Percentiles rank a stretch among this genome's conserved stretches.
Conservation (phyloP, 1,140 invertebrate species). For the Oppia nitens region DNA sequence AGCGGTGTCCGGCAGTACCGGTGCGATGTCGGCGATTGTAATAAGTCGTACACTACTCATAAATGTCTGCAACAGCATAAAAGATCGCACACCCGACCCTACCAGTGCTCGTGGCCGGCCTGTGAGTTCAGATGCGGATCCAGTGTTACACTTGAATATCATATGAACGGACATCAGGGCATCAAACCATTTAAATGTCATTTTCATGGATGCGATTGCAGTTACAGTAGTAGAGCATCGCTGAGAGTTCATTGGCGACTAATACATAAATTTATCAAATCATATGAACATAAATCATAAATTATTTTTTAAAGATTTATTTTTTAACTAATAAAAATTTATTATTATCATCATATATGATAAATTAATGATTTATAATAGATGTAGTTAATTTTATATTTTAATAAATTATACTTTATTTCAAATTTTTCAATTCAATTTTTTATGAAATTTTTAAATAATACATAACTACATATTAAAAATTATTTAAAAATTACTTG, state of each 20-base stretch:
- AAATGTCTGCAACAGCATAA: not conserved
- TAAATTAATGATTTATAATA: too few relatives aligned
- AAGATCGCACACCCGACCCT: not conserved
- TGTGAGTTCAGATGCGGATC: not conserved
- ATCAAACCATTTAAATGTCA: constrained; percentile 45
- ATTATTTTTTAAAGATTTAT: too few relatives aligned
- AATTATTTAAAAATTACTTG: too few relatives aligned
- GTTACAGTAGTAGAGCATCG: constrained; percentile 71
- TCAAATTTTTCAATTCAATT: too few relatives aligned
- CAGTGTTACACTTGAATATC: constrained; percentile 21
- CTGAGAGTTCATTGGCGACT: constrained; percentile 79
- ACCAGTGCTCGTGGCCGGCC: not conserved
- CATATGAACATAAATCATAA: too few relatives aligned
- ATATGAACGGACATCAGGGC: constrained; percentile 47
- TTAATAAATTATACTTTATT: too few relatives aligned
- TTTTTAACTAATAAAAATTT: too few relatives aligned
- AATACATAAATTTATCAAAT: too few relatives aligned
- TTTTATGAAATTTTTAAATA: too few relatives aligned
- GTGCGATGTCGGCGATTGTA: not conserved
- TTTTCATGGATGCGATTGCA: constrained; percentile 39
- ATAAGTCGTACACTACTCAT: not conserved
- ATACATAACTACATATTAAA: too few relatives aligned
- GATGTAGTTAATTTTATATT: too few relatives aligned
- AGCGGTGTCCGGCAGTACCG: not conserved
- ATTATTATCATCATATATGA: too few relatives aligned